Conservation (phyloP, 2,888 invertebrate genomes). For the Syrista parreyssii region DNA sequence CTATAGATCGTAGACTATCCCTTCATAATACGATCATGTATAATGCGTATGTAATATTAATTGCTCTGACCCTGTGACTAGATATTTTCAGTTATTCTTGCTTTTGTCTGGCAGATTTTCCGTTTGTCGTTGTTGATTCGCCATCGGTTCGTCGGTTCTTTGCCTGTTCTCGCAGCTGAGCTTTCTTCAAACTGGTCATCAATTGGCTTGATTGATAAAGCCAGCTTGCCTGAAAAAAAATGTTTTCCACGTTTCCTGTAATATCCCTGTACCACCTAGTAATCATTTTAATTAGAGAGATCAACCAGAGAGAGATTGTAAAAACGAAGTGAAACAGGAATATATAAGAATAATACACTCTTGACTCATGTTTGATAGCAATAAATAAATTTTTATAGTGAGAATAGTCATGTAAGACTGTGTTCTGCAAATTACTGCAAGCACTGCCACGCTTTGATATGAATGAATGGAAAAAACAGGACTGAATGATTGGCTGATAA, state of each 20-base stretch:
- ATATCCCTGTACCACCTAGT: neutral
- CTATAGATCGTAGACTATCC: neutral
- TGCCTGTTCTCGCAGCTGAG: slow-evolving; percentile 79
- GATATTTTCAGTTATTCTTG: slow-evolving; percentile 23
- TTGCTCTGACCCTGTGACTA: slow-evolving; percentile 21
- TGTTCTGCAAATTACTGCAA: too few relatives aligned
- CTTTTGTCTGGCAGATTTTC: slow-evolving; percentile 19
- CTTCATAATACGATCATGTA: neutral
- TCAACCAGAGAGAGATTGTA: neutral
- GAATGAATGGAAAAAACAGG: too few relatives aligned
- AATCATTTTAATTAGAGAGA: too few relatives aligned
- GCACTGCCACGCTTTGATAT: too few relatives aligned
- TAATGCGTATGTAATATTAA: neutral
- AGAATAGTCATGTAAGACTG: too few relatives aligned
- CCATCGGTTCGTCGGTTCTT: slow-evolving; percentile 62
- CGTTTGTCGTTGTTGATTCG: slow-evolving; percentile 28
- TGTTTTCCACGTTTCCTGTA: neutral
- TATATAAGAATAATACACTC: neutral
- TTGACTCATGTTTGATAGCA: neutral
- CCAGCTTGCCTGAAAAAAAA: slow-evolving; percentile 82
- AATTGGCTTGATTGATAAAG: slow-evolving; percentile 88
- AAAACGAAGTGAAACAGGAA: neutral
- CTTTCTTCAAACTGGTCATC: slow-evolving; percentile 86
- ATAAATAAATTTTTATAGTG: neutral
- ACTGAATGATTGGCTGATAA: too few relatives aligned